Conservation (phyloP, 1,140 invertebrate species). For the Pteromalus puparum region DNA sequence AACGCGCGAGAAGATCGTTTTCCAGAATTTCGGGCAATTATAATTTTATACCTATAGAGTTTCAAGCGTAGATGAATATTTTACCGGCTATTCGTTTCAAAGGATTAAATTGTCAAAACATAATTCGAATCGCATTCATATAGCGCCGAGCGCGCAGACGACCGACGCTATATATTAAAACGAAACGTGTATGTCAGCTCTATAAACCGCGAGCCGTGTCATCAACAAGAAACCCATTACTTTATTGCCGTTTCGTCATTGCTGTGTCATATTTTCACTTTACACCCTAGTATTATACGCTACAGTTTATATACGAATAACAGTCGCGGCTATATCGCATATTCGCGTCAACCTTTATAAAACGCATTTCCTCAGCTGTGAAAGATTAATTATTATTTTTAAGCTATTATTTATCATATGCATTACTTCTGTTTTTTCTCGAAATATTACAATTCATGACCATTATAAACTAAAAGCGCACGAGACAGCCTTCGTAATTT, state of each 20-base stretch:
- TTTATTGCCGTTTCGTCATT: slow-evolving; percentile 33
- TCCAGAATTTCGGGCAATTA: slow-evolving; percentile 43
- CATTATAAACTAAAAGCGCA: too few relatives aligned
- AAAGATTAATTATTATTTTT: too few relatives aligned
- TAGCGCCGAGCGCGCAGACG: not conserved
- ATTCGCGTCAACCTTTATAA: too few relatives aligned
- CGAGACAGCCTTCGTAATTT: too few relatives aligned
- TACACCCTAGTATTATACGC: not conserved
- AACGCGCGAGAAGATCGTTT: slow-evolving; percentile 33
- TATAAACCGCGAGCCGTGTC: slow-evolving; percentile 27
- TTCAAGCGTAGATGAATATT: too few relatives aligned
- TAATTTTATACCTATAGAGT: too few relatives aligned
- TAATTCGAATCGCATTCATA: not conserved
- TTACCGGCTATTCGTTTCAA: too few relatives aligned
- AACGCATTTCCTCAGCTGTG: too few relatives aligned
- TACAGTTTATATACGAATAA: slow-evolving; percentile 11
- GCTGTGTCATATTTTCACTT: slow-evolving; percentile 28
- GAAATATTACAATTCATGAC: too few relatives aligned
- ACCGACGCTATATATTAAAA: slow-evolving; percentile 15
- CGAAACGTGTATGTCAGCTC: slow-evolving; percentile 30
- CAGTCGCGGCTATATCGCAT: too few relatives aligned
- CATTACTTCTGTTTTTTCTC: too few relatives aligned
- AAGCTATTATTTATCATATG: too few relatives aligned
- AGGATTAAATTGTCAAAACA: not conserved
- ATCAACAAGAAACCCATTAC: slow-evolving; percentile 27